Base-by-base conservation (phyloP, 2,888 invertebrate species). In the Heteropelma amictum region DNA sequence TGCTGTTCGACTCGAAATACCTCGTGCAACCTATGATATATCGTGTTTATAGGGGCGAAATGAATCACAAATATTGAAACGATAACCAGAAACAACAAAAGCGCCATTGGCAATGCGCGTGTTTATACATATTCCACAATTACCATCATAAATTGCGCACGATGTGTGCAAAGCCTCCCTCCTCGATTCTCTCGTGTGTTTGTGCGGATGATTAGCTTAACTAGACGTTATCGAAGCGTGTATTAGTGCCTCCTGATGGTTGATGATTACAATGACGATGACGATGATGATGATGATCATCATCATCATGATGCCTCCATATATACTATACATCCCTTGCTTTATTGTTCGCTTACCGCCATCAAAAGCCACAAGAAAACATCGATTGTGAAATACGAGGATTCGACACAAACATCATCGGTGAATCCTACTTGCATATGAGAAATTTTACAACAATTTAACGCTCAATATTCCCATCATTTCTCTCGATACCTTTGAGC, bases 151-250 rank as follows among this genome's bases (percentile, higher is more conserved):
- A 67, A 45, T 56, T 33, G 54, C 38, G 47, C n/a, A n/a, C 12
- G 47, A 56, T 17, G 33, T 14, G 69, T 45, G 67, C 47, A 21
- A 45, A 68, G 56, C 38, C 33, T n/a, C n/a, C 51, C 21, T 45
- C 40, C 67, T 49, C 47, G 23, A 35, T 47, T 33, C 72, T 40
- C 54, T 54, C 40, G 23, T 40, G 35, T 63, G 63, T 76, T 76
- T 76, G 68, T 54, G 12, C 49, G 72, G 71, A 76, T 76, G 72
- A 76, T 76, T 76, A 76, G 75, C 75, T 71, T 76, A 72, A 76
- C 72, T 76, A 76, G 76, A 72, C 72, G 76, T 68, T 76, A 58
- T 72, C 72, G 67, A 68, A 72, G 76, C 72, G 76, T 72, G 51
- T 51, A 72, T 76, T 63, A 58, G 72, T 38, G 51, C 17, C 53